A percentile compares a stretch with the other conserved stretches of the same genome.
Conservation (phyloP, 2,888 invertebrate genomes). For the Choreutis nemorana region DNA sequence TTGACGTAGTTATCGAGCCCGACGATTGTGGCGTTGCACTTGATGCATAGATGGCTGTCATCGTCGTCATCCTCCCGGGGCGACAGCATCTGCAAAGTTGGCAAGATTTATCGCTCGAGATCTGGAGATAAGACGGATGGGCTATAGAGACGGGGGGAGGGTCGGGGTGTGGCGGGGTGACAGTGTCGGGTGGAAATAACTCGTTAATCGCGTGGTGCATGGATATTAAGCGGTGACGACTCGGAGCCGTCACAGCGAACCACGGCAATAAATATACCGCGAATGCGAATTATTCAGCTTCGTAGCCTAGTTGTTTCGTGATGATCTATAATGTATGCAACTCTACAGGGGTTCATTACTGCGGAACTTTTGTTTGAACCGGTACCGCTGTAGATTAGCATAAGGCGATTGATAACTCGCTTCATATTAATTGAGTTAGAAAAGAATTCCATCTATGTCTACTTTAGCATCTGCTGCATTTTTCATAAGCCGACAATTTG, state of each 20-base stretch:
- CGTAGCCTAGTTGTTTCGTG: constrained; percentile 23
- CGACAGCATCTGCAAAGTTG: constrained; percentile 56
- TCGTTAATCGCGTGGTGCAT: constrained; percentile 41
- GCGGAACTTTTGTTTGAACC: constrained; percentile 28
- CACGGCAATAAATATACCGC: constrained; percentile 35
- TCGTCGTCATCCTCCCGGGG: constrained; percentile 73
- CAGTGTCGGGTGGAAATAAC: constrained; percentile 24
- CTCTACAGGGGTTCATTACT: constrained; percentile 25
- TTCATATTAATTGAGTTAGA: too few species aligned
- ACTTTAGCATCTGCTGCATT: too few species aligned
- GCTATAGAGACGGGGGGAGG: constrained; percentile 19
- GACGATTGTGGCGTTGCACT: constrained; percentile 81
- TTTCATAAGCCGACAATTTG: too few species aligned
- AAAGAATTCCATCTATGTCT: too few species aligned
- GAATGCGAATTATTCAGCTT: constrained; percentile 36
- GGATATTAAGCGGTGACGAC: constrained; percentile 42
- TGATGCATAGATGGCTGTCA: constrained; percentile 88
- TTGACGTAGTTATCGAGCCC: constrained; percentile 88
- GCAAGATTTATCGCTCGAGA: constrained; percentile 1
- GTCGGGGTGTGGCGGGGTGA: constrained; percentile 23
- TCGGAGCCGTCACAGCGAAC: constrained; percentile 29
- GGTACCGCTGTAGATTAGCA: constrained; percentile 28
- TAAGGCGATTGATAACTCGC: constrained; percentile 38
- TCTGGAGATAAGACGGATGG: constrained; percentile 16
- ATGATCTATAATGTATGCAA: constrained; percentile 39